These are phyloP conservation scores for Darevskia nairensis DNA, from an alignment of 2,797 vertebrate genomes.

Conservation along the genomic window DNA sequence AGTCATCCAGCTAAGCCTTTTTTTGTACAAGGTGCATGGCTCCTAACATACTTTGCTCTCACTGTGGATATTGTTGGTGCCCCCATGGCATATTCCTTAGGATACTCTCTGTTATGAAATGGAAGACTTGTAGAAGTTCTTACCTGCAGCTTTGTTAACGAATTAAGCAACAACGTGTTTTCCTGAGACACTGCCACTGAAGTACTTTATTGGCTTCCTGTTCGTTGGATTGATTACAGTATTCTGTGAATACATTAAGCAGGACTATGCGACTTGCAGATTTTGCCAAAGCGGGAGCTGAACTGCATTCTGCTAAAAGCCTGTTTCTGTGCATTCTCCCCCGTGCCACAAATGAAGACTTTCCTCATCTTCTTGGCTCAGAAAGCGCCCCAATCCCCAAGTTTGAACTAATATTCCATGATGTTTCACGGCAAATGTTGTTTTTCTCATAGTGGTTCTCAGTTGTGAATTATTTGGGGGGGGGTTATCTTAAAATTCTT, in stretches of 20 bases:
- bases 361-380: slow-evolving; percentile 45
- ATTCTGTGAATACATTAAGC: slow-evolving; percentile 34
- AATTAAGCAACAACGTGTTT: slow-evolving; percentile 30
- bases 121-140: not conserved
- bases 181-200: slow-evolving; percentile 36
- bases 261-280: slow-evolving; percentile 33
- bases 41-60: not conserved
- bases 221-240: slow-evolving; percentile 42
- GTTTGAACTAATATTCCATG: slow-evolving; percentile 54
- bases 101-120: slow-evolving; percentile 42
- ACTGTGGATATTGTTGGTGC: not conserved
- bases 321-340: slow-evolving; percentile 28
- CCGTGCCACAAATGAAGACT: slow-evolving; percentile 49
- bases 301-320: slow-evolving; percentile 52
- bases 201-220: slow-evolving; percentile 52
- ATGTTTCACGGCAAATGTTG: slow-evolving; percentile 9
- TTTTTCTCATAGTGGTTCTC: too few relatives aligned
- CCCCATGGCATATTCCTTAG: slow-evolving; percentile 4
- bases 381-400: slow-evolving; percentile 36
- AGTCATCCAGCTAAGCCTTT: not conserved
- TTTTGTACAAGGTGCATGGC: not conserved
- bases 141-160: slow-evolving; percentile 49
- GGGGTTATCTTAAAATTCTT: too few relatives aligned
- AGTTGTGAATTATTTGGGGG: too few relatives aligned
- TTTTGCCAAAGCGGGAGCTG: slow-evolving; percentile 19